Evolutionary conservation across 2,888 invertebrate genomes (phyloP).

Genomic region (Rhorus exstirpatorius): DNA sequence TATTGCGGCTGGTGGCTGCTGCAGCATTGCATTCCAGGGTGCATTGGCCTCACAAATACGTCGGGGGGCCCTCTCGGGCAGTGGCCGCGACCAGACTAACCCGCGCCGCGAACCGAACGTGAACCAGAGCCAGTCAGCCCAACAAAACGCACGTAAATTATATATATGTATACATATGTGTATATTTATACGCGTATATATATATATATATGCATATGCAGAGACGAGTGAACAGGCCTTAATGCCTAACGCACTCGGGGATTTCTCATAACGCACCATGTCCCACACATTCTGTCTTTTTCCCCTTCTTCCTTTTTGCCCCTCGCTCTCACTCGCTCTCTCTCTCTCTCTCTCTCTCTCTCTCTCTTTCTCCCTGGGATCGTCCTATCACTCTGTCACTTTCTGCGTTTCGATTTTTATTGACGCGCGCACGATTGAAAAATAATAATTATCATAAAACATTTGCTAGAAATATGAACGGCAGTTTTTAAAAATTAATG

Average conservation of each 20-base stretch:
- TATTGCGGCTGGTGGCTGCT: constrained; percentile 82
- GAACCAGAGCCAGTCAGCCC: constrained; percentile 55
- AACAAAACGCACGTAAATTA: constrained; percentile 57
- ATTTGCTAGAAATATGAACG: too few species aligned
- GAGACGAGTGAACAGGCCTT: constrained; percentile 58
- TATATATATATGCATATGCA: neutral
- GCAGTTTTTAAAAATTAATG: neutral
- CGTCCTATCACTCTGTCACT: constrained; percentile 37
- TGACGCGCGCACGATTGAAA: constrained; percentile 24
- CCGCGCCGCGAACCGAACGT: constrained; percentile 74
- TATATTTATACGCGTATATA: constrained; percentile 28
- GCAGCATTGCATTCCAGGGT: constrained; percentile 82
- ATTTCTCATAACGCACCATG: constrained; percentile 68
- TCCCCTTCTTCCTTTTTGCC: constrained; percentile 6
- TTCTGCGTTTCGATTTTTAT: constrained; percentile 47
- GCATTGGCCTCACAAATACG: constrained; percentile 83
- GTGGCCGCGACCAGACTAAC: constrained; percentile 70
- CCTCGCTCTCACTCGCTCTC: too few species aligned
- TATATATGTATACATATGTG: constrained; percentile 31
- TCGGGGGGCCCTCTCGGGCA: constrained; percentile 76
- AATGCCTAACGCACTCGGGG: constrained; percentile 64
- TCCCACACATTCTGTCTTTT: constrained; percentile 44
- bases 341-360: too few species aligned
- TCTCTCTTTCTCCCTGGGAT: too few species aligned
- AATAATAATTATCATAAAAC: constrained; percentile 24